These are phyloP conservation scores for Cephus spinipes DNA, from an alignment of 2,888 invertebrate genomes.

Conservation along the genomic window DNA sequence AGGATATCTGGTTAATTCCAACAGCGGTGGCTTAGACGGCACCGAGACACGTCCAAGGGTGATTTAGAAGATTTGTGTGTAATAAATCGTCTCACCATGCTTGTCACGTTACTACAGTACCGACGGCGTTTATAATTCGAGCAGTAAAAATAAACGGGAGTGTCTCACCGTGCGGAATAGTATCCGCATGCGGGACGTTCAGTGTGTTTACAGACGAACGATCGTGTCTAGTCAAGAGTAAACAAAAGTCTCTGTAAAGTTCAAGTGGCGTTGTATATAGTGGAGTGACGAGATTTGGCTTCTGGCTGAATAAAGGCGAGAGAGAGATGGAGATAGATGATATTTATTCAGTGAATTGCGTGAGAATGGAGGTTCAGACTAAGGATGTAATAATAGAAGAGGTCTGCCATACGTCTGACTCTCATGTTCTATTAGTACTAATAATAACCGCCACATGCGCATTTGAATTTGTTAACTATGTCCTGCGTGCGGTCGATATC, in stretches of 20 bases:
- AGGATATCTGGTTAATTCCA: not conserved
- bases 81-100: not conserved
- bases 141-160: not conserved
- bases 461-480: not conserved
- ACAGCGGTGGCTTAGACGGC: not conserved
- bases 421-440: slow-evolving; percentile 13
- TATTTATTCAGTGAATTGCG: not conserved
- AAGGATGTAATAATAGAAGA: slow-evolving; percentile 19
- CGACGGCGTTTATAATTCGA: not conserved
- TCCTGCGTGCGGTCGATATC: not conserved
- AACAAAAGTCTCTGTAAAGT: not conserved
- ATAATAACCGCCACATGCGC: slow-evolving; percentile 12
- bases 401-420: slow-evolving; percentile 19
- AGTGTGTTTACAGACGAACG: not conserved
- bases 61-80: not conserved
- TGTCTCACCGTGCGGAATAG: not conserved
- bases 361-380: slow-evolving; percentile 7
- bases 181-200: not conserved
- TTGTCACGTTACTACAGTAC: not conserved
- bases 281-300: not conserved
- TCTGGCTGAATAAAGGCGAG: slow-evolving; percentile 31
- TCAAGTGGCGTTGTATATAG: not conserved
- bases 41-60: not conserved
- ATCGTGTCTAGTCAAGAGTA: not conserved
- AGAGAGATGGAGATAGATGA: slow-evolving; percentile 16